phyloP scores from a whole-genome alignment of 1,140 invertebrate genomes.

The Ladona fulva region DNA sequence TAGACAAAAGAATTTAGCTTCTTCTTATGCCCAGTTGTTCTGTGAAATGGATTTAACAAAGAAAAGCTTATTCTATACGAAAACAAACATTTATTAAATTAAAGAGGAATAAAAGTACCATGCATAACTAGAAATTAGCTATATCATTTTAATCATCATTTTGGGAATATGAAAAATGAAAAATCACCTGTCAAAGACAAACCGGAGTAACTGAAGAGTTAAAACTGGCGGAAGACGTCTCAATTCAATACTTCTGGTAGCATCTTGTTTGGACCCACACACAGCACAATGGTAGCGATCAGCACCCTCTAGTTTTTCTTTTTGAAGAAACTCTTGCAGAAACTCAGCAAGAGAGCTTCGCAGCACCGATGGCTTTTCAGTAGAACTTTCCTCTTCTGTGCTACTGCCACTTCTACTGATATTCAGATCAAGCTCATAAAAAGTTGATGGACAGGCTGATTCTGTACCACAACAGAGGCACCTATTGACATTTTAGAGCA shows the following conservation, averaged over 20 bases:
- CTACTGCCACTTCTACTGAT: conserved; percentile 42
- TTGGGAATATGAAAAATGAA: conserved; percentile 16
- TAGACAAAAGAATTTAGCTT: conserved; percentile 57
- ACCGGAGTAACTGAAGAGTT: conserved; percentile 58
- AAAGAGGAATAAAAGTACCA: not conserved
- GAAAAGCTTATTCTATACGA: not conserved
- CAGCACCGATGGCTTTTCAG: not conserved
- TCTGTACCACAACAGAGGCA: conserved; percentile 51
- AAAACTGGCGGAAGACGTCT: conserved; percentile 55
- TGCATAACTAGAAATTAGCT: too few relatives aligned
- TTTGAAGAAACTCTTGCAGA: conserved; percentile 52
- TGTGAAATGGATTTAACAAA: conserved; percentile 28
- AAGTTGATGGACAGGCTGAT: conserved; percentile 47
- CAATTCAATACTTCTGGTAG: conserved; percentile 49
- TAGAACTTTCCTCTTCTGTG: not conserved
- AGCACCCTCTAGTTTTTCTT: conserved; percentile 54
- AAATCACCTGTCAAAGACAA: conserved; percentile 54
- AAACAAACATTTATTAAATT: conserved; percentile 14
- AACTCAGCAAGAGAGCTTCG: conserved; percentile 42
- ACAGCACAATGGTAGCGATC: conserved; percentile 55
- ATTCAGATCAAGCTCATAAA: conserved; percentile 58
- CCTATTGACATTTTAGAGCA: conserved; percentile 33
- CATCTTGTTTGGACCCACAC: conserved; percentile 55
- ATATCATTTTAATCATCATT: not conserved
- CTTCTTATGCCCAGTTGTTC: conserved; percentile 53